Percentiles rank a stretch among this genome's conserved stretches.
These are phyloP conservation scores for Yasuhikotakia modesta DNA, from an alignment of 2,797 vertebrate genomes.

Conservation along the genomic window DNA sequence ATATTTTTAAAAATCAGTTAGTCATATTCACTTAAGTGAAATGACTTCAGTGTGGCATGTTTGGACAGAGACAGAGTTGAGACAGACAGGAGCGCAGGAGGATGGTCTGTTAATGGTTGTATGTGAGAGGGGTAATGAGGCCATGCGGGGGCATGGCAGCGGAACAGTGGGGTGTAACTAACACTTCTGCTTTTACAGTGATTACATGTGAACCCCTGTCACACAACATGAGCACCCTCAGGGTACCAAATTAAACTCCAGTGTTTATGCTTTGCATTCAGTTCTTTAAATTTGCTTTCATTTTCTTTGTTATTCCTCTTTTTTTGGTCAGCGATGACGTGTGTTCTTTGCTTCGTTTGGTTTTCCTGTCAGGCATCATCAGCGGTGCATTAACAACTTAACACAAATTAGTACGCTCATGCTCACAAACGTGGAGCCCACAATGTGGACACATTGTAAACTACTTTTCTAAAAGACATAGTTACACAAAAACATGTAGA, in stretches of 20 bases:
- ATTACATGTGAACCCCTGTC: slow-evolving; percentile 82
- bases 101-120: slow-evolving; percentile 75
- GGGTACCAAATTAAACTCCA: slow-evolving; percentile 80
- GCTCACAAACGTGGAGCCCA: slow-evolving; percentile 47
- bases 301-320: slow-evolving; percentile 52
- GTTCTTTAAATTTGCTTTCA: slow-evolving; percentile 48
- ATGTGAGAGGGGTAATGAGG: slow-evolving; percentile 77
- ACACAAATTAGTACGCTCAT: slow-evolving; percentile 71
- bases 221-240: slow-evolving; percentile 75
- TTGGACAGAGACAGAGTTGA: slow-evolving; percentile 2
- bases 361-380: slow-evolving; percentile 72
- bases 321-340: slow-evolving; percentile 55
- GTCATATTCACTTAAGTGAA: too few species aligned
- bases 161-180: slow-evolving; percentile 46
- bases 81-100: slow-evolving; percentile 60
- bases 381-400: slow-evolving; percentile 69
- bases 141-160: slow-evolving; percentile 62
- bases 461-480: background rate
- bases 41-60: background rate
- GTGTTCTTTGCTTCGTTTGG: slow-evolving; percentile 70
- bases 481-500: background rate
- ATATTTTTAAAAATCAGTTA: background rate
- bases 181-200: slow-evolving; percentile 63
- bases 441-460: too few species aligned
- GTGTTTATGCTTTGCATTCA: slow-evolving; percentile 80